Base-by-base conservation (phyloP, 2,113 vertebrate species). In the Chauna torquata region DNA sequence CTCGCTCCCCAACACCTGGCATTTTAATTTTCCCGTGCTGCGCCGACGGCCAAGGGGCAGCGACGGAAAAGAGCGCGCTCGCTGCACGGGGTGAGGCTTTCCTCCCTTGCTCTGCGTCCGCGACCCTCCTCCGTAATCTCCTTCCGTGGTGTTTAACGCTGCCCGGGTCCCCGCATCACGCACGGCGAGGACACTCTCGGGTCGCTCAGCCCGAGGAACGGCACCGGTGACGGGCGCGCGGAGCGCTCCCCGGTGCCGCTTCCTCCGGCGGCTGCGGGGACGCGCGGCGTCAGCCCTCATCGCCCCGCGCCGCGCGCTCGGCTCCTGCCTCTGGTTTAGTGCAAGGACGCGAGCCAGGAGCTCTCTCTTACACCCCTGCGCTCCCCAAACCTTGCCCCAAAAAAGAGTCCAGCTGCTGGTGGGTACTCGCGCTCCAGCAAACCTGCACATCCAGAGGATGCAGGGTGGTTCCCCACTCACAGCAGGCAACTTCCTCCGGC, bases 1-100 rank as follows among this genome's bases (percentile, higher is more conserved):
- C 36, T n/a, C 71, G 61, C 95, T 94, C 88, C 94, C 75, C 50
- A 80, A 91, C 95, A 74, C 64, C 66, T 61, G 86, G 28, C 44
- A 74, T 96, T 97, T 78, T 86, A 49, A 95, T 72, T 92, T 97
- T 76, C 82, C 36, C 40, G 19, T 20, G 40, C 50, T 88, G 66
- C 62, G 82, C 28, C 40, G 47, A 88, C 57, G 71, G 90, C 28
- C 12, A 11, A 92, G 69, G 5, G 62, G 3, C 23, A 82, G 30
- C 12, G 18, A 76, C 6, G 20, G 71, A 69, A n/a, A 32, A 25
- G 42, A 86, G 81, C 42, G 86, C 77, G 64, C 52, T 54, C 10
- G 65, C 36, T 58, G 50, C 52, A 86, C 66, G 38, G 74, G 72
- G 69, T 78, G 47, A 92, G 45, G 44, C 45, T 74, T 64, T 79